These are phyloP conservation scores for Halesus radiatus DNA, from an alignment of 1,140 invertebrate species.

Conservation along the genomic window DNA sequence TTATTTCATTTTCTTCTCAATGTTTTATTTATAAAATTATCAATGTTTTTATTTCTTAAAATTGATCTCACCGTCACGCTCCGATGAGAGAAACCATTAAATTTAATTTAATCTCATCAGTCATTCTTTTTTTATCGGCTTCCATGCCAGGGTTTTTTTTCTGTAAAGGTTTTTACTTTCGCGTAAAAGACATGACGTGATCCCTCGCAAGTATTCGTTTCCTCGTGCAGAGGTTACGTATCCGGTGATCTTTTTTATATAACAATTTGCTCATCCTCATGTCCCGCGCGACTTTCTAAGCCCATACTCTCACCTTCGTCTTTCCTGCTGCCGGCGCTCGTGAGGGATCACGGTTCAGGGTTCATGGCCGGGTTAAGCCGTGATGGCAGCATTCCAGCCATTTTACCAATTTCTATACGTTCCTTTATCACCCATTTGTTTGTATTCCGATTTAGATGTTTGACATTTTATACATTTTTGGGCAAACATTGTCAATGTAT, in stretches of 20 bases:
- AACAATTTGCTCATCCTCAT: constrained; percentile 29
- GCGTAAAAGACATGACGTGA: constrained; percentile 26
- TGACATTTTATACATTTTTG: no score
- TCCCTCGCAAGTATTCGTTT: constrained; percentile 4
- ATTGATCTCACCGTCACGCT: constrained; percentile 10
- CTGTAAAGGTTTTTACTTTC: not conserved
- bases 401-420: no score
- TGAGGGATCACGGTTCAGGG: constrained; percentile 29
- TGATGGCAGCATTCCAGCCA: not conserved
- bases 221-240: constrained; percentile 24
- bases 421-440: no score
- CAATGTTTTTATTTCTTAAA: not conserved
- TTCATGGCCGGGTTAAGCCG: not conserved
- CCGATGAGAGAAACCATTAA: not conserved
- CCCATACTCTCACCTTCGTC: constrained; percentile 2
- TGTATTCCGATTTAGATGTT: no score
- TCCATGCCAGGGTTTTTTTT: no score
- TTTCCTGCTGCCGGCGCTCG: constrained; percentile 6
- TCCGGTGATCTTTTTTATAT: constrained; percentile 22
- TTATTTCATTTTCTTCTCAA: no score
- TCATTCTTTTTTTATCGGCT: not conserved
- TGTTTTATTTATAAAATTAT: no score
- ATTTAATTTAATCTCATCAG: not conserved
- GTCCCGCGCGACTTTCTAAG: constrained; percentile 16
- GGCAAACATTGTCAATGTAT: no score